Base-by-base conservation (phyloP, 2,113 vertebrate species). In the Xerus inauris region DNA sequence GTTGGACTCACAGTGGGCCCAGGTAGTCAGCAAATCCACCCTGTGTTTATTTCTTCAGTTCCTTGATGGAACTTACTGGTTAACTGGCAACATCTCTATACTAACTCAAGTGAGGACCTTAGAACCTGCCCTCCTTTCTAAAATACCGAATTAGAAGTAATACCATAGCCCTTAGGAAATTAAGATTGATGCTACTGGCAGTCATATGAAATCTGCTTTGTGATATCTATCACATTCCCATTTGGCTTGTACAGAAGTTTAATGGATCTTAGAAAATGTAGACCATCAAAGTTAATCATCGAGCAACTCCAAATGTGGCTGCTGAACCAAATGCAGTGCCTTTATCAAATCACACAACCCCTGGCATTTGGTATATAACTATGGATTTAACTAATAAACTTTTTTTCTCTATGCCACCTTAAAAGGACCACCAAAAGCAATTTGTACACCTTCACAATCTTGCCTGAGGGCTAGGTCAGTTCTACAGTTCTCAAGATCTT, bases 131-230 rank as follows among this genome's bases (percentile, higher is more conserved):
- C 16, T 73, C 38, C 10, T 26, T 77, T 87, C 30, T 65, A 80
- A 90, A 24, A 89, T n/a, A 30, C 45, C 45, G 91, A 76, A 77
- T 91, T 7, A 67, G 49, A 95, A 73, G 14, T 32, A 73, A 83
- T 89, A 35, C 10, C 17, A 17, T 72, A 65, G 62, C 19, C 16
- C 14, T 28, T 35, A 57, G 42, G 38, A 57, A 88, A 59, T 51
- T 64, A 38, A 72, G 38, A 72, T 62, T 54, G 64, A 90, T 93
- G 12, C 57, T 28, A 79, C n/a, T 11, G 12, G 75, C 59, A 76
- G 45, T 47, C 9, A 76, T 88, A 88, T 88, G 30, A 95, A 92
- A 49, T 87, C 87, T 54, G 62, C 92, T 49, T 79, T 79, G 26
- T 67, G 47, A 51, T 89, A 17, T 40, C 22, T 69, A 4, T 81